Percentiles rank a stretch among this genome's conserved stretches.
Evolutionary conservation across 2,797 vertebrate species (phyloP).

Genomic region (Spinibarbus caldwelli): DNA sequence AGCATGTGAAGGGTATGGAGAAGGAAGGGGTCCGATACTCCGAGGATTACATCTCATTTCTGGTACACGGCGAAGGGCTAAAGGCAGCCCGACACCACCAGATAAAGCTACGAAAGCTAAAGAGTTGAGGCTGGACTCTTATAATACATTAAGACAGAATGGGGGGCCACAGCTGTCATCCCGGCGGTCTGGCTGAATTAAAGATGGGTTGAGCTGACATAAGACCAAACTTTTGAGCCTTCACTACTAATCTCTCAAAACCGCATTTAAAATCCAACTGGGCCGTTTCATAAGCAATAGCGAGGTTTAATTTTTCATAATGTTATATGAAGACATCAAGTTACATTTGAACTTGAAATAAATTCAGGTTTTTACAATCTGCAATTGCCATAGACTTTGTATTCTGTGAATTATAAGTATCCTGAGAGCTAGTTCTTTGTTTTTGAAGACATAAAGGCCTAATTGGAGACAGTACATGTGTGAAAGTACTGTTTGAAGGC

Average conservation of each 20-base stretch:
- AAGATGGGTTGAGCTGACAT: conserved; percentile 45
- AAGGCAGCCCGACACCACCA: conserved; percentile 55
- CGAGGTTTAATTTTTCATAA: neutral
- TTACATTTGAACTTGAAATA: conserved; percentile 1
- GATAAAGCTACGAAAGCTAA: conserved; percentile 41
- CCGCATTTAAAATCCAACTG: neutral
- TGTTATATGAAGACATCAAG: neutral
- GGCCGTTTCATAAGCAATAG: neutral
- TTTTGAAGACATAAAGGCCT: neutral
- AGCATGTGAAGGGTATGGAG: conserved; percentile 48
- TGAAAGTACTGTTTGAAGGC: neutral
- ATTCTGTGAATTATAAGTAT: neutral
- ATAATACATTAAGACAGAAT: conserved; percentile 57
- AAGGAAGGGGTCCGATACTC: conserved; percentile 66
- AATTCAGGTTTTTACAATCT: neutral
- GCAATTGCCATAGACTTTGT: neutral
- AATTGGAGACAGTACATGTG: neutral
- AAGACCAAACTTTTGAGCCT: conserved; percentile 16
- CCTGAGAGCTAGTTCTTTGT: neutral
- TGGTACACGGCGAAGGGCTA: conserved; percentile 39
- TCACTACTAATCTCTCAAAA: conserved; percentile 34
- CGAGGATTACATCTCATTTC: conserved; percentile 73
- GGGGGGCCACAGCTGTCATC: conserved; percentile 35
- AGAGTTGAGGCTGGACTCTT: conserved; percentile 30
- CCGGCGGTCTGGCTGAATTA: conserved; percentile 34